Evolutionary conservation across 2,113 vertebrate species (phyloP).

Genomic region (Pseudonaja textilis): DNA sequence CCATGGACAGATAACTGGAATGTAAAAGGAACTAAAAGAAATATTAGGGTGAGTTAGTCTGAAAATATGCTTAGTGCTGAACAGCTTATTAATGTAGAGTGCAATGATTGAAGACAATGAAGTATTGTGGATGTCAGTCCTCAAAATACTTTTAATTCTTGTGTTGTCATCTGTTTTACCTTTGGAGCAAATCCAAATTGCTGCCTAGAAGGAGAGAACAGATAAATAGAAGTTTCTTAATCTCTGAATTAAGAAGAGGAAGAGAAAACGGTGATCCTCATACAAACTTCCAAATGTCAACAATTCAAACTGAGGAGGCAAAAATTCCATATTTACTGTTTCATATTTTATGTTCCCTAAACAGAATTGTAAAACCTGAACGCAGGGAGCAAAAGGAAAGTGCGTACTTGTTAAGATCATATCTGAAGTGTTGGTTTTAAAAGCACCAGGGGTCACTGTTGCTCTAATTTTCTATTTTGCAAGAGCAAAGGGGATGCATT

Average conservation of each 20-base stretch:
- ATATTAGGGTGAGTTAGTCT: not conserved
- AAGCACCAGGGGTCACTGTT: conserved; percentile 64
- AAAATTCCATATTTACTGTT: not conserved
- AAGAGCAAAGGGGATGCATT: not conserved
- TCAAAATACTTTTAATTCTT: not conserved
- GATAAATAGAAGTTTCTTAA: not conserved
- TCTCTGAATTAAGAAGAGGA: not conserved
- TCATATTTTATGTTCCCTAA: not conserved
- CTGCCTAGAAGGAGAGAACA: not conserved
- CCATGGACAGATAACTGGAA: not conserved
- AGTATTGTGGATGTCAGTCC: not conserved
- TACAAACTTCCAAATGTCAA: not conserved
- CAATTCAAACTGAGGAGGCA: not conserved
- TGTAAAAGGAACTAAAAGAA: not conserved
- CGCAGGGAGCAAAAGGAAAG: not conserved
- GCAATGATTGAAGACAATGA: not conserved
- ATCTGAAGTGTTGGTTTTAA: not conserved
- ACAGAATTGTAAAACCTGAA: not conserved
- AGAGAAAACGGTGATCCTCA: not conserved
- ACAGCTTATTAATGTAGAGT: not conserved
- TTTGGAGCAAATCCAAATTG: not conserved
- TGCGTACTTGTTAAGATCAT: not conserved
- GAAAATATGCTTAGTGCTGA: not conserved
- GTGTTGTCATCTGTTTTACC: not conserved
- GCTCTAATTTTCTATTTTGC: not conserved